These are phyloP conservation scores for Menidia beryllina DNA, from an alignment of 2,113 vertebrate species.

Conservation along the genomic window DNA sequence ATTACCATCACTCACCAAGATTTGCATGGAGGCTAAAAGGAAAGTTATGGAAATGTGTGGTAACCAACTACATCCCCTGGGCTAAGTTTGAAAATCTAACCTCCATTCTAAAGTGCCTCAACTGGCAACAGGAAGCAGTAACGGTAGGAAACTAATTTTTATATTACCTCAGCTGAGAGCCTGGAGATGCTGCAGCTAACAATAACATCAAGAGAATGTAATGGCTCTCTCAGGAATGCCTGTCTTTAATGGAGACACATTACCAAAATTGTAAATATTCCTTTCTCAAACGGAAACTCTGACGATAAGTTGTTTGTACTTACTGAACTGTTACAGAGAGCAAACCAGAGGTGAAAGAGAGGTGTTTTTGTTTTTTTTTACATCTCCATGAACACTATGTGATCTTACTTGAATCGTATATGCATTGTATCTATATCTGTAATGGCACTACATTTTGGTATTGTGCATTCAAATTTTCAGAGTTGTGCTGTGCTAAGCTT, in stretches of 20 bases:
- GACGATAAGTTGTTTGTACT: background rate
- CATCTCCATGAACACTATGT: too few species aligned
- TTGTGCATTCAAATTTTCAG: too few species aligned
- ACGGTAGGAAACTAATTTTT: conserved; percentile 34
- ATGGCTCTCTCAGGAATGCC: conserved; percentile 19
- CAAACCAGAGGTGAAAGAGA: background rate
- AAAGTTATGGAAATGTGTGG: conserved; percentile 62
- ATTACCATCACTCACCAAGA: conserved; percentile 50
- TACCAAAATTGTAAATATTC: conserved; percentile 16
- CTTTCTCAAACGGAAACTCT: conserved; percentile 21
- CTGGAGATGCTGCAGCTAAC: conserved; percentile 47
- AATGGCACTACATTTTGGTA: too few species aligned
- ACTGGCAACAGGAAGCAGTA: conserved; percentile 32
- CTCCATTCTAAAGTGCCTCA: conserved; percentile 28
- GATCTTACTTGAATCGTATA: too few species aligned
- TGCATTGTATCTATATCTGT: too few species aligned
- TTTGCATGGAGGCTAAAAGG: conserved; percentile 54
- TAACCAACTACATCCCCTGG: conserved; percentile 53
- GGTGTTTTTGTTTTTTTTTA: too few species aligned
- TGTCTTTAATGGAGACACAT: conserved; percentile 17
- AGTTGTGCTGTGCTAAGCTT: too few species aligned
- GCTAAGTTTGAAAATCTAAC: conserved; percentile 47
- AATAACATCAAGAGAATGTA: conserved; percentile 36
- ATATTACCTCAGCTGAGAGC: conserved; percentile 11
- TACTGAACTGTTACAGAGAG: background rate